Percentiles rank a stretch among this genome's conserved stretches.
Evolutionary conservation across 2,888 invertebrate species (phyloP).

Genomic region (Pilophorus perplexus): DNA sequence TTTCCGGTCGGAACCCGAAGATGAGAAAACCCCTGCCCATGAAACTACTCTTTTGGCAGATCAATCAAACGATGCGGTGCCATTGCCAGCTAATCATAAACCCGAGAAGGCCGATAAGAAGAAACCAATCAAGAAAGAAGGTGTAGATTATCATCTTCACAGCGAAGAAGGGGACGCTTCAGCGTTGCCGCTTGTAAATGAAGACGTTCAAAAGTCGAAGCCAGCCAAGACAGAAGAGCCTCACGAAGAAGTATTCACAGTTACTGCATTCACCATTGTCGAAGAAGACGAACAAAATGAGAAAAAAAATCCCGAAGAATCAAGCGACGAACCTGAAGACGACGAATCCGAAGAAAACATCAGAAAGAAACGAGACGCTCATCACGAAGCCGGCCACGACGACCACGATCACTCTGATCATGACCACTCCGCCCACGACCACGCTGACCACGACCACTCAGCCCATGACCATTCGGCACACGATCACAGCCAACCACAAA

Average conservation of each 20-base stretch:
- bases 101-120: not conserved
- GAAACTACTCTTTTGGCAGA: slow-evolving; percentile 61
- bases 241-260: slow-evolving; percentile 1
- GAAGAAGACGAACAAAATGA: slow-evolving; percentile 44
- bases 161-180: slow-evolving; percentile 48
- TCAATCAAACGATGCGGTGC: slow-evolving; percentile 68
- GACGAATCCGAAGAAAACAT: slow-evolving; percentile 43
- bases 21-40: slow-evolving; percentile 50
- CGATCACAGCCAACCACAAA: no score
- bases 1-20: slow-evolving; percentile 47
- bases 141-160: slow-evolving; percentile 63
- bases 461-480: slow-evolving; percentile 10
- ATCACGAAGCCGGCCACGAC: slow-evolving; percentile 49
- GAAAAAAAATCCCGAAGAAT: not conserved
- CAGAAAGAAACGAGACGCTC: slow-evolving; percentile 45
- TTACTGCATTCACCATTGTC: not conserved
- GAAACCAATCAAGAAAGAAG: slow-evolving; percentile 49
- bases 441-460: slow-evolving; percentile 35
- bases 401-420: slow-evolving; percentile 13
- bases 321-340: slow-evolving; percentile 44
- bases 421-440: slow-evolving; percentile 10
- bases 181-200: slow-evolving; percentile 52
- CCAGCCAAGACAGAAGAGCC: slow-evolving; percentile 32
- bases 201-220: slow-evolving; percentile 53
- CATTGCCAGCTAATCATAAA: slow-evolving; percentile 50